Conservation (phyloP, 2,113 vertebrate genomes). For the Climacteris rufus region DNA sequence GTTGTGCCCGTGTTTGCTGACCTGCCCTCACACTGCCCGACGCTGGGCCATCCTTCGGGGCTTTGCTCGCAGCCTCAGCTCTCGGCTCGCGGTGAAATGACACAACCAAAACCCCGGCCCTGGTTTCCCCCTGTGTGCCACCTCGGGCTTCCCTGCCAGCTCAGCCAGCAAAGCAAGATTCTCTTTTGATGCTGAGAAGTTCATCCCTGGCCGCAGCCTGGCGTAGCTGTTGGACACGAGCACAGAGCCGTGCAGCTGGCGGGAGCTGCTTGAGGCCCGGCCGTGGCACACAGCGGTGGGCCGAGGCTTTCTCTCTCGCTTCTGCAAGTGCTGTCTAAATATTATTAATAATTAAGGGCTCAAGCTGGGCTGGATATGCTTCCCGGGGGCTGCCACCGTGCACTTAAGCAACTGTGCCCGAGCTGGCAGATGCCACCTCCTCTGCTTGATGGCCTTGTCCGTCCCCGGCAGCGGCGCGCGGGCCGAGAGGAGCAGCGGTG, state of each 20-base stretch:
- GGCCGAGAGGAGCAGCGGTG: background rate
- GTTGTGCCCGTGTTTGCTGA: background rate
- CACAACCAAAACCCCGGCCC: accelerated
- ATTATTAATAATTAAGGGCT: conserved; percentile 36
- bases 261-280: accelerated
- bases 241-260: background rate
- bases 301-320: background rate
- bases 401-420: background rate
- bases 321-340: background rate
- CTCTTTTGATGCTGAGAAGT: background rate
- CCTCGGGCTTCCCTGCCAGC: background rate
- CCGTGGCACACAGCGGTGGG: accelerated
- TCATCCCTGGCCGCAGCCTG: background rate
- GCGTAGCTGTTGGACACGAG: accelerated
- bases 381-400: background rate
- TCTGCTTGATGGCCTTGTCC: background rate
- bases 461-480: accelerated
- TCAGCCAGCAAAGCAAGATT: background rate
- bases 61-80: background rate
- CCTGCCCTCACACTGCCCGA: accelerated
- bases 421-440: background rate
- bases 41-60: accelerated
- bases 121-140: background rate
- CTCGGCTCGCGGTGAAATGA: accelerated
- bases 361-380: background rate